Conservation (phyloP, 2,888 invertebrate genomes). For the Beris morrisii region DNA sequence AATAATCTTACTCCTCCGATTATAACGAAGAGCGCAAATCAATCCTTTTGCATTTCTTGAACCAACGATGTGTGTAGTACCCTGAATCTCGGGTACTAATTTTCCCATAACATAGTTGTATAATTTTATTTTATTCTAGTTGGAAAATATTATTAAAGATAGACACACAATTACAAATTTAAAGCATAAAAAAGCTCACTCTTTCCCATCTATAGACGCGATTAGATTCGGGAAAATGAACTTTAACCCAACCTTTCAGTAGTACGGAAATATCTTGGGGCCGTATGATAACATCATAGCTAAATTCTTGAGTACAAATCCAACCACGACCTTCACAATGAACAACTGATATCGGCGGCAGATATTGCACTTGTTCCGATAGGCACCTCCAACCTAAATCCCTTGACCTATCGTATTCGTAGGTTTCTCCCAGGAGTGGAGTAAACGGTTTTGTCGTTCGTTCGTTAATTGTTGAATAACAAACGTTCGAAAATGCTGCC, state of each 20-base stretch:
- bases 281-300: constrained; percentile 94
- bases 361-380: constrained; percentile 93
- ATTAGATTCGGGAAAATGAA: constrained; percentile 63
- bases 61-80: constrained; percentile 3
- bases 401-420: constrained; percentile 86
- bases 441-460: constrained; percentile 94
- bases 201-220: constrained; percentile 95
- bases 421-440: constrained; percentile 90
- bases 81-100: constrained; percentile 9
- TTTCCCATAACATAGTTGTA: constrained; percentile 5
- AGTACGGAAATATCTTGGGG: constrained; percentile 89
- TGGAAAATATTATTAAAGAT: background rate
- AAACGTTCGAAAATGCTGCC: constrained; percentile 90
- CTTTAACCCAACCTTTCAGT: constrained; percentile 68
- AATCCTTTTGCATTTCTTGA: constrained; percentile 1
- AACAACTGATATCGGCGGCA: constrained; percentile 94
- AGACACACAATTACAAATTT: background rate
- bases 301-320: constrained; percentile 95
- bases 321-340: constrained; percentile 85
- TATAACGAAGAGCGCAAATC: constrained; percentile 1
- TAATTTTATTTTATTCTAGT: constrained; percentile 10
- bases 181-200: constrained; percentile 59
- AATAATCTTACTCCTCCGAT: background rate
- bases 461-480: constrained; percentile 73
- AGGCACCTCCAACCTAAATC: constrained; percentile 91